Percentiles rank a stretch among this genome's conserved stretches.
Conservation (phyloP, 2,113 vertebrate species). For the Trichomycterus rosablanca region DNA sequence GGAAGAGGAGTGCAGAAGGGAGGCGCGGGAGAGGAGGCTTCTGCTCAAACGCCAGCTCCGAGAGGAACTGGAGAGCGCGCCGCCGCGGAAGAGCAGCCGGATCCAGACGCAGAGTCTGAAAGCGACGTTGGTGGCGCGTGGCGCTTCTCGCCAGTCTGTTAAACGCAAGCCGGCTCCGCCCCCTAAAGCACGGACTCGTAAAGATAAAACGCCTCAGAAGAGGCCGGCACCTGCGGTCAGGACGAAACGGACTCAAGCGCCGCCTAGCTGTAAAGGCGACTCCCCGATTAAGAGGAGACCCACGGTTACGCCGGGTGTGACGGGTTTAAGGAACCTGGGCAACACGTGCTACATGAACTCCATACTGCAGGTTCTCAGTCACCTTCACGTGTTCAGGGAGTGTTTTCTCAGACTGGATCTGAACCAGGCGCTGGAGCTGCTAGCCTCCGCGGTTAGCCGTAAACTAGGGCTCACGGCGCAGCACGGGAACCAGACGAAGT, state of each 20-base stretch:
- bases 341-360: slow-evolving; percentile 99
- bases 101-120: slow-evolving; percentile 78
- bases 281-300: slow-evolving; percentile 63
- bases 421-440: slow-evolving; percentile 88
- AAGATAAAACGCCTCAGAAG: slow-evolving; percentile 11
- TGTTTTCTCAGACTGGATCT: slow-evolving; percentile 95
- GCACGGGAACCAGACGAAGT: slow-evolving; percentile 21
- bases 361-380: slow-evolving; percentile 96
- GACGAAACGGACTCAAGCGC: slow-evolving; percentile 10
- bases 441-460: slow-evolving; percentile 62
- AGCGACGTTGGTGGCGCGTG: slow-evolving; percentile 53
- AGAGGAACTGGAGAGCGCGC: slow-evolving; percentile 84
- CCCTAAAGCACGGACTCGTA: slow-evolving; percentile 17
- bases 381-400: slow-evolving; percentile 96
- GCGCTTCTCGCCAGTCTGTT: slow-evolving; percentile 42
- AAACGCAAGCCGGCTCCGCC: slow-evolving; percentile 10
- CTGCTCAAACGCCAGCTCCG: slow-evolving; percentile 84
- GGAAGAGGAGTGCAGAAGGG: slow-evolving; percentile 76
- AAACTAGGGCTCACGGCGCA: slow-evolving; percentile 39
- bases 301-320: slow-evolving; percentile 87
- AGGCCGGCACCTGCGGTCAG: slow-evolving; percentile 16
- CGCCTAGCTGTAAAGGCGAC: slow-evolving; percentile 53
- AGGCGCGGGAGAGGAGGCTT: slow-evolving; percentile 77
- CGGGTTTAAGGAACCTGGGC: slow-evolving; percentile 92
- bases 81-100: slow-evolving; percentile 89